Conservation (phyloP, 2,113 vertebrate species). For the Nyctibius bracteatus region DNA sequence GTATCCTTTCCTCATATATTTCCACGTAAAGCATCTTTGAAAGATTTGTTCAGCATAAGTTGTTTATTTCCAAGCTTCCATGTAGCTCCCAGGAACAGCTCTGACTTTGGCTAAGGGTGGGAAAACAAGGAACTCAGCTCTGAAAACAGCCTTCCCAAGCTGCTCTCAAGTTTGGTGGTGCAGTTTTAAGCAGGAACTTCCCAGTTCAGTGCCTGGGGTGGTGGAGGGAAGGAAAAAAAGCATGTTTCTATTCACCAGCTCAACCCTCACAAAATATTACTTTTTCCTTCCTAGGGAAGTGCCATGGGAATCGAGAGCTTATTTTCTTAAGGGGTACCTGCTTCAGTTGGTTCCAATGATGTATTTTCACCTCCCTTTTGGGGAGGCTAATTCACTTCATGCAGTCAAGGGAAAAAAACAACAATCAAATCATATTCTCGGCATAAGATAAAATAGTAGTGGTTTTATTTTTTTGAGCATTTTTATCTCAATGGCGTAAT, state of each 20-base stretch:
- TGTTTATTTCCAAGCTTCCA: background rate
- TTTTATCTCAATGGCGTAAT: constrained; percentile 47
- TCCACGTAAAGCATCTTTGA: background rate
- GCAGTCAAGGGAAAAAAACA: constrained; percentile 15
- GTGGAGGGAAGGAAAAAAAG: too few relatives aligned
- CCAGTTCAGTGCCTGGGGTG: background rate
- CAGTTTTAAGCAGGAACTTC: background rate
- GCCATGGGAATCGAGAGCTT: background rate
- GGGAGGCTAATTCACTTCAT: constrained; percentile 42
- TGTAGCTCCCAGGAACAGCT: background rate
- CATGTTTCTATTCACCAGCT: background rate
- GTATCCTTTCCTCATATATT: background rate
- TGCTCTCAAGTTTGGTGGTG: background rate
- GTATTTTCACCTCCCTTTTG: constrained; percentile 16
- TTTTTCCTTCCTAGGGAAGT: background rate
- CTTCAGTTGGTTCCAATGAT: background rate
- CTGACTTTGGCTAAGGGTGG: background rate
- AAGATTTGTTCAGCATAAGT: background rate
- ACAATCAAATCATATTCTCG: constrained; percentile 59
- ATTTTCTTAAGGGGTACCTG: background rate
- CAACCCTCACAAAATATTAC: background rate
- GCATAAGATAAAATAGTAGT: constrained; percentile 38
- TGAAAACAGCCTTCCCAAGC: background rate
- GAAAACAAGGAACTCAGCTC: background rate
- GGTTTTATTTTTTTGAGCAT: constrained; percentile 7